Base-by-base conservation (phyloP, 2,797 vertebrate species). In the Chaenodraco wilsoni region DNA sequence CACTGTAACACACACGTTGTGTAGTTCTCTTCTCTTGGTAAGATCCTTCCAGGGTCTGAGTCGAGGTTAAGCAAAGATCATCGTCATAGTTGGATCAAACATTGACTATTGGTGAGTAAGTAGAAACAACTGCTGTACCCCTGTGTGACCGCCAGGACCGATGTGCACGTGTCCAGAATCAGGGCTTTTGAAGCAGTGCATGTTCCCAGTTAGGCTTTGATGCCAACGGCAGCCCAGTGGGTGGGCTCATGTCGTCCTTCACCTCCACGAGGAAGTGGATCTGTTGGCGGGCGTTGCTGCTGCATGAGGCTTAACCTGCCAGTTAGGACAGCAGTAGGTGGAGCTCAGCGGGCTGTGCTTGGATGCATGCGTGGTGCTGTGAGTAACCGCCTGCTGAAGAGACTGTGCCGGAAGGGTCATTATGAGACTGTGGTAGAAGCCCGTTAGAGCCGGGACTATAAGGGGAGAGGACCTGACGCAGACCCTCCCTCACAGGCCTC, bases 401-500 rank as follows among this genome's bases (percentile, higher is more conserved):
- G 54, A 45, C 65, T 70, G 51, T 1, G 1, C 7, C 41, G 40
- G 45, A 40, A 76, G 56, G 52, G 64, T 54, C 40, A 52, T 84
- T 84, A 81, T 84, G 68, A 41, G 74, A 71, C 86, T 81, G 49
- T 49, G 5, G 44, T 71, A 59, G 76, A 67, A 62, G 54, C 69
- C 52, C 43, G 62, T 79, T 66, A 87, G 37, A 78, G 66, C 19
- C 64, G 68, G 57, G 56, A 65, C 58, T 40, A 65, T 33, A 60
- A 0, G 23, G 46, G 58, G 60, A 19, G 56, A 52, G 7, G 51
- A 74, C 76, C 51, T 23, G 49, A 64, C 72, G 64, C 63, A 43
- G 59, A 78, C 48, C 41, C 33, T 3, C 49, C 63, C 56, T 55
- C 65, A 69, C 27, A 13, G 52, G 65, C 66, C 66, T 67, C 78